Evolutionary conservation across 2,113 vertebrate species (phyloP), one percentile per base, ranked within the genome.

Genomic region (Trogon melanurus): DNA sequence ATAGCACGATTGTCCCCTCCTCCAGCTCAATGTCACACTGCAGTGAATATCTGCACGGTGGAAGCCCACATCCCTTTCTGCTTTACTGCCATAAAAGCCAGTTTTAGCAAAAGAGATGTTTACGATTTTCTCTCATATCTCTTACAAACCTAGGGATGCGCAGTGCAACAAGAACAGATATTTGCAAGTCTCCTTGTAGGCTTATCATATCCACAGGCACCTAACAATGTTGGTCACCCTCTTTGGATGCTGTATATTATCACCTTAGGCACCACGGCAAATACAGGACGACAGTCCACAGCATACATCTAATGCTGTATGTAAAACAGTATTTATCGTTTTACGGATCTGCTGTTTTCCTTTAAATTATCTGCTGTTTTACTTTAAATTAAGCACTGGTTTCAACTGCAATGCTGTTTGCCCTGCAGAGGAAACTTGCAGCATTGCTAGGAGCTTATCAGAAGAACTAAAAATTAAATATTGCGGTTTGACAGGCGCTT

Each of bases 401-500:
- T 50, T 96, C 82, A 88, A 53, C 29, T 23, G 62, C 13, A 47
- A 16, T 58, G n/a, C 38, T 36, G 11, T 50, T 25, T 64, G 51
- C 51, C 48, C 26, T 12, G 78, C 44, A 57, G 32, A 82, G n/a
- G 50, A 78, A 86, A 67, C 16, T 9, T 36, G 13, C 15, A 66
- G 25, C n/a, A 36, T 74, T 85, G 92, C 88, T 26, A 78, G 17
- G 50, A 83, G 58, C 19, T 76, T 79, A 78, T 53, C 48, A 71
- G 41, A 79, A 48, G 13, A 83, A 30, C 6, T 64, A 87, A 93
- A 95, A 72, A 69, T 30, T 56, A 96, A 94, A 73, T 83, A 53
- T 67, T 48, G 30, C 83, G 26, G n/a, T 84, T 83, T 87, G 58
- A 25, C 66, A 92, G 65, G 36, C 27, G 95, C 96, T 94, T 96